Evolutionary conservation across 2,113 vertebrate genomes (phyloP).

Genomic region (Chiloscyllium plagiosum): DNA sequence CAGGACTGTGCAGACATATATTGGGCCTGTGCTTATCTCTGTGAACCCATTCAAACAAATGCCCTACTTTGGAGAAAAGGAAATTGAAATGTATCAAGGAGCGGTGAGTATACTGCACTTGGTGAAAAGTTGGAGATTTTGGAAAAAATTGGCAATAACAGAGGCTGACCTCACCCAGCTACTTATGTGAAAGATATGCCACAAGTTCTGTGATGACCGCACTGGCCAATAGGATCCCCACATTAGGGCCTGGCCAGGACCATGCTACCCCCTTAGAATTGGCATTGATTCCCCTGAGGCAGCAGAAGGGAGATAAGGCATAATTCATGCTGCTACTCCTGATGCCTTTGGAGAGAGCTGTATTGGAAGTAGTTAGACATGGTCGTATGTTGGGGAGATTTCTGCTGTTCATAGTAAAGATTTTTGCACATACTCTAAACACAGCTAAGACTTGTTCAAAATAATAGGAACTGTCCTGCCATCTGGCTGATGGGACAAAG

Average conservation of each 20-base stretch:
- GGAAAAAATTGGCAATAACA: not conserved
- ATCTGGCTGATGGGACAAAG: not conserved
- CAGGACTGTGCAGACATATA: conserved; percentile 75
- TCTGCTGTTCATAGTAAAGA: not conserved
- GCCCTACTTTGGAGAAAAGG: conserved; percentile 96
- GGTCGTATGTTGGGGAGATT: not conserved
- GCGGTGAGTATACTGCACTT: conserved; percentile 70
- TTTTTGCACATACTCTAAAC: not conserved
- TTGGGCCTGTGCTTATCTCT: conserved; percentile 93
- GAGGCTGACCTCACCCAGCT: not conserved
- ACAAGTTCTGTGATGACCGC: not conserved
- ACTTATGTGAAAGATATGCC: not conserved
- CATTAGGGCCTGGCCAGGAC: not conserved
- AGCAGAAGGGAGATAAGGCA: too few species aligned
- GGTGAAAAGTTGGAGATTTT: not conserved
- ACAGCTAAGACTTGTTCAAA: not conserved
- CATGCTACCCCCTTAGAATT: not conserved
- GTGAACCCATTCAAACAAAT: conserved; percentile 98
- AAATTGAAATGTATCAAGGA: conserved; percentile 97
- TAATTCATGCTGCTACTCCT: too few species aligned
- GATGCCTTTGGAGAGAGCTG: not conserved
- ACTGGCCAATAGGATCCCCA: not conserved
- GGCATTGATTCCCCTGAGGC: not conserved
- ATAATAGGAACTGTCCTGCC: not conserved
- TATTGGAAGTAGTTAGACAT: not conserved